Evolutionary conservation across 2,888 invertebrate genomes (phyloP).

Genomic region (Lasioglossum villosulum): DNA sequence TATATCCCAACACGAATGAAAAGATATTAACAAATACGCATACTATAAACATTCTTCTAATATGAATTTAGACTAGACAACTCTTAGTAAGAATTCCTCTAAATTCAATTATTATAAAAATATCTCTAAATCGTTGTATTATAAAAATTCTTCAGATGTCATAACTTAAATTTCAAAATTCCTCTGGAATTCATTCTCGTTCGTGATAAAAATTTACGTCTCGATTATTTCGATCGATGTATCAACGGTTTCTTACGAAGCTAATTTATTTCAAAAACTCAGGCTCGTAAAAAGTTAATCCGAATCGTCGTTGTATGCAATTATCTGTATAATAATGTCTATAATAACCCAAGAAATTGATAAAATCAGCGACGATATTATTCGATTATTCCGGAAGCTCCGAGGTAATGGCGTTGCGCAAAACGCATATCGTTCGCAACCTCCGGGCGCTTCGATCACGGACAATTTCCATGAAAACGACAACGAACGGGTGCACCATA

Average conservation of each 20-base stretch:
- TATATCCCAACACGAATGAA: not conserved
- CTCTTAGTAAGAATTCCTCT: too few relatives aligned
- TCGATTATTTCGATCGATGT: not conserved
- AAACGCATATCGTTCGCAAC: not conserved
- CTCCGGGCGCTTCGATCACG: conserved; percentile 22
- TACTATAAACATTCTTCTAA: too few relatives aligned
- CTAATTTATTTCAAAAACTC: not conserved
- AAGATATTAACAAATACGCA: not conserved
- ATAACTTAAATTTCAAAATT: too few relatives aligned
- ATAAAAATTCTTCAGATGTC: too few relatives aligned
- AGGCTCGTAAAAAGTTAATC: not conserved
- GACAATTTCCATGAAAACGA: conserved; percentile 33
- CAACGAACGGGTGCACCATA: not conserved
- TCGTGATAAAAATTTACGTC: too few relatives aligned
- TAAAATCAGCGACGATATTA: not conserved
- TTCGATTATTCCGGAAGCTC: not conserved
- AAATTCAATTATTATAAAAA: too few relatives aligned
- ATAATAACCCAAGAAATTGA: not conserved
- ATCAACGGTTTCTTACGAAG: too few relatives aligned
- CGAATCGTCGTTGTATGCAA: not conserved
- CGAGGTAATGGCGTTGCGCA: not conserved
- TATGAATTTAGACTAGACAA: too few relatives aligned
- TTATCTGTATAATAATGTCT: not conserved
- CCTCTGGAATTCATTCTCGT: too few relatives aligned
- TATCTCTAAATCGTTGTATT: too few relatives aligned